Conservation (phyloP, 2,113 vertebrate genomes). For the Ptychochromis oligacanthus region DNA sequence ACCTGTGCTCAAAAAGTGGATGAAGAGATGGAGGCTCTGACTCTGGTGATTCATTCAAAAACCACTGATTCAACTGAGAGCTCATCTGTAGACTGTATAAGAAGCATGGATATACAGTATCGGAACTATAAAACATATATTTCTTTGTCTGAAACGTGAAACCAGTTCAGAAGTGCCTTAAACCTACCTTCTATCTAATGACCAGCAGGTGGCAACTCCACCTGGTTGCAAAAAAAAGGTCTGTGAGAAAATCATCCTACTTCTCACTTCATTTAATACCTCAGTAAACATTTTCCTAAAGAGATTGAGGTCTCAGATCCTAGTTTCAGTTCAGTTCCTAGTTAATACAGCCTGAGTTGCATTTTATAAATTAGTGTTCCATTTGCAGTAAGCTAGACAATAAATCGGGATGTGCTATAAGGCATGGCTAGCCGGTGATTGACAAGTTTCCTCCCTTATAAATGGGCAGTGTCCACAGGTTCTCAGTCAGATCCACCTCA, state of each 20-base stretch:
- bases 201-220: rapidly evolving
- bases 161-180: background rate
- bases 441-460: background rate
- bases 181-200: background rate
- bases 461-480: background rate
- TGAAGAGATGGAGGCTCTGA: conserved; percentile 87
- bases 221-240: background rate
- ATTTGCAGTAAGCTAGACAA: background rate
- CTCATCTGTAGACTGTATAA: background rate
- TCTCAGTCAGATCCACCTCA: background rate
- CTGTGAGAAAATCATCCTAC: background rate
- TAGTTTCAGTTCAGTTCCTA: background rate
- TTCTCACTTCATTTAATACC: background rate
- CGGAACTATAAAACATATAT: background rate
- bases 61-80: background rate
- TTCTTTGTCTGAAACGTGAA: background rate
- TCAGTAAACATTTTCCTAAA: background rate
- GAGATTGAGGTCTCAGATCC: background rate
- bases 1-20: conserved; percentile 84
- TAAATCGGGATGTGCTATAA: background rate
- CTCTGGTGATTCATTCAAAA: conserved; percentile 71
- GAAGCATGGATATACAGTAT: rapidly evolving
- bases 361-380: rapidly evolving
- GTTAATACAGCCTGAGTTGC: background rate
- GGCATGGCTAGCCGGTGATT: background rate